Conservation (phyloP, 2,113 vertebrate genomes). For the Vulpes vulpes region DNA sequence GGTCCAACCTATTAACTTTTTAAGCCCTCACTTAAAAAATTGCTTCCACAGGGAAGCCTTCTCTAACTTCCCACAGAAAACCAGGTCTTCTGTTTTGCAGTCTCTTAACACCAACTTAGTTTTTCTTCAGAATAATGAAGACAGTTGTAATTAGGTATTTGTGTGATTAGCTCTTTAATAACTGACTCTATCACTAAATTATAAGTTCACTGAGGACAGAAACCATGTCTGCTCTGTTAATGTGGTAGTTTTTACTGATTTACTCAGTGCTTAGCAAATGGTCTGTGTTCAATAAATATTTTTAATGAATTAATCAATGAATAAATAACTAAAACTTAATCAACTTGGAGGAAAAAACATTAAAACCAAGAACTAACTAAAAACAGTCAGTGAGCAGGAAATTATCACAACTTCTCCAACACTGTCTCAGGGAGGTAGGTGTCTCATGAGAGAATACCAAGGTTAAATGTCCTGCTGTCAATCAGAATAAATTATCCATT, state of each 20-base stretch:
- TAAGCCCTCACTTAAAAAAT: not conserved
- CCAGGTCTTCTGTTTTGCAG: not conserved
- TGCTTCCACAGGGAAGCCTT: not conserved
- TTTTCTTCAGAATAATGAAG: not conserved
- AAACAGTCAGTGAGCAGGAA: not conserved
- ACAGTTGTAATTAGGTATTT: not conserved
- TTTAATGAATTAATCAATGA: constrained; percentile 29
- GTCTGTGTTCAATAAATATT: not conserved
- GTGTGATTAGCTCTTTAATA: not conserved
- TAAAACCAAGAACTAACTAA: not conserved
- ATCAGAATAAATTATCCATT: not conserved
- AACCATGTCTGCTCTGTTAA: not conserved
- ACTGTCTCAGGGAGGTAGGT: rapidly evolving
- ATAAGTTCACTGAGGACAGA: not conserved
- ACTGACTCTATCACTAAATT: not conserved
- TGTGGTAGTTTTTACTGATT: not conserved
- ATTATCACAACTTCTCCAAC: not conserved
- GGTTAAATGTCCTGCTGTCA: not conserved
- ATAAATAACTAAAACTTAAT: constrained; percentile 2
- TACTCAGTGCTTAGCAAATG: not conserved
- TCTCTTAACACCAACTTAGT: not conserved
- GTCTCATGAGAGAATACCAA: not conserved
- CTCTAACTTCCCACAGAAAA: not conserved
- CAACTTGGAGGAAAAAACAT: not conserved
- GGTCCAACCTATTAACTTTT: not conserved